These are phyloP conservation scores for Boleophthalmus pectinirostris DNA, from an alignment of 2,113 vertebrate genomes.

Conservation along the genomic window DNA sequence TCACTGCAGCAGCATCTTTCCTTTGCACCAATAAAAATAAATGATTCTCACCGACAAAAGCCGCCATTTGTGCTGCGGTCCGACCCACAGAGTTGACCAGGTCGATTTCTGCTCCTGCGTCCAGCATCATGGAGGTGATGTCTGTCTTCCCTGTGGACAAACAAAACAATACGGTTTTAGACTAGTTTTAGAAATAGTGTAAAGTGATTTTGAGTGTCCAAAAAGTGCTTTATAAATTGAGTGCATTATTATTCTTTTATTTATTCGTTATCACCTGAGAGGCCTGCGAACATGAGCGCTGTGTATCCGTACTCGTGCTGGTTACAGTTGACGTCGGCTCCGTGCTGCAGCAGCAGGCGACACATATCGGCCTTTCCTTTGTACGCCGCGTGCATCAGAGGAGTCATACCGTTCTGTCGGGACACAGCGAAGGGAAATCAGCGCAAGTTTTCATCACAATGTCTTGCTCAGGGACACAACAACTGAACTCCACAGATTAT, in stretches of 20 bases:
- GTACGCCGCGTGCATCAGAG: slow-evolving; percentile 93
- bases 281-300: slow-evolving; percentile 94
- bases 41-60: slow-evolving; percentile 86
- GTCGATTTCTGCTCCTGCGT: slow-evolving; percentile 91
- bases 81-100: slow-evolving; percentile 92
- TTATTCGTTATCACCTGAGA: slow-evolving; percentile 81
- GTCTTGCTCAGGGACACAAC: no score
- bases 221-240: no score
- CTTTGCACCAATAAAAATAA: neutral
- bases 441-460: no score
- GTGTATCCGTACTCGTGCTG: slow-evolving; percentile 94
- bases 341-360: slow-evolving; percentile 84
- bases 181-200: no score
- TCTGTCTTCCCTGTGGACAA: slow-evolving; percentile 85
- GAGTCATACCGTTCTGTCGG: slow-evolving; percentile 90
- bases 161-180: neutral
- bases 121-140: slow-evolving; percentile 90
- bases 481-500: no score
- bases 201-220: no score
- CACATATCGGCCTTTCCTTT: slow-evolving; percentile 91
- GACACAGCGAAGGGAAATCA: neutral
- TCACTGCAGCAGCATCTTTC: neutral
- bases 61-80: slow-evolving; percentile 96
- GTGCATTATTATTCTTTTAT: no score
- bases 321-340: slow-evolving; percentile 92